Evolutionary conservation across 2,888 invertebrate species (phyloP).

Genomic region (Iphiclides podalirius): DNA sequence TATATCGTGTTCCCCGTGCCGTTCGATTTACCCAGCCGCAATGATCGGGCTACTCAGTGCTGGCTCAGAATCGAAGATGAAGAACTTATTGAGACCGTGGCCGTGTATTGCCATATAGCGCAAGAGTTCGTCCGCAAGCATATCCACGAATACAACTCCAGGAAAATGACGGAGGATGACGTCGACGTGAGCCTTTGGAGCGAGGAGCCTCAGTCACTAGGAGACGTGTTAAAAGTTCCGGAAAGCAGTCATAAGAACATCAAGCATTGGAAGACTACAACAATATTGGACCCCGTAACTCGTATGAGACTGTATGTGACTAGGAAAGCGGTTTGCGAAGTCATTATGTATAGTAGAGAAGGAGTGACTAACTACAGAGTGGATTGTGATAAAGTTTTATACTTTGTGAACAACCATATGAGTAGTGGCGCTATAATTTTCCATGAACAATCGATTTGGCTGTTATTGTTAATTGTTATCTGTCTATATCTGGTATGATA

Average conservation of each 20-base stretch:
- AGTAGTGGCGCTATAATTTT: slow-evolving; percentile 35
- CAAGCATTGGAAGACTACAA: slow-evolving; percentile 59
- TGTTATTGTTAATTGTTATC: slow-evolving; percentile 4
- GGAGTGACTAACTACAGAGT: slow-evolving; percentile 60
- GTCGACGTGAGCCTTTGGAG: slow-evolving; percentile 63
- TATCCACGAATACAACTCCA: slow-evolving; percentile 62
- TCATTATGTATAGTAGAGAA: slow-evolving; percentile 67
- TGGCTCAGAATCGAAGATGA: slow-evolving; percentile 67
- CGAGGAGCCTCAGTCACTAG: slow-evolving; percentile 47
- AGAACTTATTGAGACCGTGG: slow-evolving; percentile 59
- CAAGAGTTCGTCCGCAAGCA: slow-evolving; percentile 54
- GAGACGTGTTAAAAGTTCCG: slow-evolving; percentile 38
- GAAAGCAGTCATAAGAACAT: slow-evolving; percentile 38
- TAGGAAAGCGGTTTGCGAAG: slow-evolving; percentile 54
- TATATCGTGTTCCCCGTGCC: slow-evolving; percentile 56
- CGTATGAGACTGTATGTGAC: slow-evolving; percentile 60
- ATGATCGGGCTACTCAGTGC: slow-evolving; percentile 67
- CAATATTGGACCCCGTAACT: slow-evolving; percentile 58
- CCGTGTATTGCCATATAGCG: slow-evolving; percentile 56
- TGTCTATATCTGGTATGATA: background rate
- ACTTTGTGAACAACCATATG: slow-evolving; percentile 56
- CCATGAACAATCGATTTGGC: background rate
- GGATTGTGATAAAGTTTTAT: slow-evolving; percentile 59
- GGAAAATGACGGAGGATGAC: slow-evolving; percentile 61
- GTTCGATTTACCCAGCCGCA: slow-evolving; percentile 60